Evolutionary conservation across 2,113 vertebrate genomes (phyloP).

Genomic region (Neolamprologus falcicula): DNA sequence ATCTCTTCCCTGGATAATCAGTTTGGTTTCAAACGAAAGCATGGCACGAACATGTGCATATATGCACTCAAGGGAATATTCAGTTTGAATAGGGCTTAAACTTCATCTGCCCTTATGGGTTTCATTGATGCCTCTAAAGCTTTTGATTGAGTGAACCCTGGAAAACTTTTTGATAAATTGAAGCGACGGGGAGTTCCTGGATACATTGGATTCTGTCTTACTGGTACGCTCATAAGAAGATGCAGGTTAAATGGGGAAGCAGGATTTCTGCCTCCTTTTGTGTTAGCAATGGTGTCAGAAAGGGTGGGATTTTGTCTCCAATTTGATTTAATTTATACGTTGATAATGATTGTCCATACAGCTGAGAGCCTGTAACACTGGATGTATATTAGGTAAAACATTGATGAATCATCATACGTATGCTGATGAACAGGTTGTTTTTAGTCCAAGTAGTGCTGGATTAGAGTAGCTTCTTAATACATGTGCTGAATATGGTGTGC

Average conservation of each 20-base stretch:
- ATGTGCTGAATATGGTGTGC: background rate
- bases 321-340: accelerated
- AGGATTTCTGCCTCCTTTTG: background rate
- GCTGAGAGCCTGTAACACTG: background rate
- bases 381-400: background rate
- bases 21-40: background rate
- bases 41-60: accelerated
- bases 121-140: background rate
- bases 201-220: background rate
- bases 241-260: background rate
- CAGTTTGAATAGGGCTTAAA: accelerated
- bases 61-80: background rate
- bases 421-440: background rate
- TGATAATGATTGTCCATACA: background rate
- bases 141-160: background rate
- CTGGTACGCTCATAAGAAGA: background rate
- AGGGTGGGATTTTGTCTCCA: background rate
- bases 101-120: background rate
- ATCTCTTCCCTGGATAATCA: background rate
- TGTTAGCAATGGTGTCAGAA: background rate
- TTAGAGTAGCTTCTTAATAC: background rate
- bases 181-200: background rate
- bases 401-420: background rate
- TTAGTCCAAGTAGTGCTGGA: background rate
- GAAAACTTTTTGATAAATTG: background rate